phyloP scores from a whole-genome alignment of 1,140 invertebrate genomes.

The Philotrypesis tridentata region DNA sequence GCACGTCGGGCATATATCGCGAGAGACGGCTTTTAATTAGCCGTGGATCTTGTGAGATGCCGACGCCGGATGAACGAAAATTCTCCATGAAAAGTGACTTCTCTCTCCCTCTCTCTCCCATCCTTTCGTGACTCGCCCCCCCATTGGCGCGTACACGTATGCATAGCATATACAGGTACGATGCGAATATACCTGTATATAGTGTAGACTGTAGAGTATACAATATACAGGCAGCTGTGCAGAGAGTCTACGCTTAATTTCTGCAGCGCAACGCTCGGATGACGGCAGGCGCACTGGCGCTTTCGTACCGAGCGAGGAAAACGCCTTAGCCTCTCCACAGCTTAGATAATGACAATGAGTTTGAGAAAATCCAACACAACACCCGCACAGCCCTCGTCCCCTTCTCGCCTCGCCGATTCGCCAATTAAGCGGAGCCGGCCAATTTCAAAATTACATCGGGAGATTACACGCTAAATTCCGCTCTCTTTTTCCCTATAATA shows the following conservation, averaged over 20 bases:
- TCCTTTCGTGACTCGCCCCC: no score
- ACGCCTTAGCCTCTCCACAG: neutral
- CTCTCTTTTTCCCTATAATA: no score
- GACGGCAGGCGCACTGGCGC: neutral
- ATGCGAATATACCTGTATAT: neutral
- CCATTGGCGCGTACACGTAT: no score
- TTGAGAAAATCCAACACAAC: constrained; percentile 11
- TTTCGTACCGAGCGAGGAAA: neutral
- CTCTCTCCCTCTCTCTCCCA: neutral
- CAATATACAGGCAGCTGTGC: no score
- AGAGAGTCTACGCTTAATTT: neutral
- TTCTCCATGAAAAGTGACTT: neutral
- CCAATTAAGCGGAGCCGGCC: no score
- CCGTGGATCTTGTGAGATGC: constrained; percentile 11
- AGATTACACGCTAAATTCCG: no score
- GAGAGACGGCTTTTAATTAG: constrained; percentile 35
- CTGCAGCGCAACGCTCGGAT: neutral
- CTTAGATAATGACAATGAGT: neutral
- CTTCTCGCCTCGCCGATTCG: no score
- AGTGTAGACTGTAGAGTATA: no score
- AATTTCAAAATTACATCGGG: no score
- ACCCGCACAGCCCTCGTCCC: no score
- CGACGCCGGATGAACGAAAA: constrained; percentile 13
- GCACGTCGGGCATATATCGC: neutral
- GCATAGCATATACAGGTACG: no score